Evolutionary conservation across 1,140 invertebrate species (phyloP), one percentile per base, ranked within the genome.

Genomic region (Ctenoplectra terminalis): DNA sequence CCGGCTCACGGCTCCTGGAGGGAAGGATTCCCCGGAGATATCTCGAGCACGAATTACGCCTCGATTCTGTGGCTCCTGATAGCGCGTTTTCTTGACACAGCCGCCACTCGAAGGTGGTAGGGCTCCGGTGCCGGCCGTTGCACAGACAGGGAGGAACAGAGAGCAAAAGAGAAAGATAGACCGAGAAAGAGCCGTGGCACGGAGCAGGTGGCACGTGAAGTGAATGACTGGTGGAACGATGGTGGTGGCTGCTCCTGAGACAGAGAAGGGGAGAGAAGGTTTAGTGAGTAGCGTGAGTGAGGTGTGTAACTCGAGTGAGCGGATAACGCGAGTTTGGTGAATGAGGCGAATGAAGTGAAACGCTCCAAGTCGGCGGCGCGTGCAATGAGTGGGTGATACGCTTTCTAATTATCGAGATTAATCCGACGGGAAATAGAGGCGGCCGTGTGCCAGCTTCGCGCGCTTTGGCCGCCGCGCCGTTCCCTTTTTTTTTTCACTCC

Each of bases 371-470:
- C 85, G 87, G 82, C 88, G 85, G 87, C 85, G 89, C 89, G 87
- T 91, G 90, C 81, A 91, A 91, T 86, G 89, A 90, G 87, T 90
- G 87, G 85, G 90, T 89, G 89, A 91, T 91, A 90, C 87, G 87
- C 86, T 90, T 90, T 90, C 90, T 91, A 92, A 92, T 92, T 89
- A 91, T 91, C 86, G 87, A 83, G 86, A 91, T 90, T 91, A 87
- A 87, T 87, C 83, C 85, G 60, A 84, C 77, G 66, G 82, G 78
- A 84, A 83, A 84, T 74, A 71, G 74, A 84, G 76, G 70, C 78
- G 50, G 82, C 54, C 77, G 69, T 72, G 63, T 77, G 67, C 72
- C 72, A 81, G 61, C 52, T 60, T 77, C 61, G 71, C 81, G 72
- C 66, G 67, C 76, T 75, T 72, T 74, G 56, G 63, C 56, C 34